Conservation (phyloP, 2,113 vertebrate species). For the Rana temporaria region DNA sequence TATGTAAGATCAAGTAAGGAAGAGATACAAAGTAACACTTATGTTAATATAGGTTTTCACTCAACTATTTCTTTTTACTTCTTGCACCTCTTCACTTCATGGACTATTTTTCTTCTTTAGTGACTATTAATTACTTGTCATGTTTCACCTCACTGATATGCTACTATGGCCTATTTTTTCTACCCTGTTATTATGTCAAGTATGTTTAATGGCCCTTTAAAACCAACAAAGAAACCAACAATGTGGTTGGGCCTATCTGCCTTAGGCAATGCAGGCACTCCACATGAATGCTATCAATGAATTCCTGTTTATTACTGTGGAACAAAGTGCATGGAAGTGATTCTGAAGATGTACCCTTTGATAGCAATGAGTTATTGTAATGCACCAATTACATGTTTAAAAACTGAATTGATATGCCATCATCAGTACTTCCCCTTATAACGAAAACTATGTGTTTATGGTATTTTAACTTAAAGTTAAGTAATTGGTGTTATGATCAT, state of each 20-base stretch:
- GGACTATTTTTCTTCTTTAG: not conserved
- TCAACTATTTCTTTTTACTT: not conserved
- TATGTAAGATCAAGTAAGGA: too few species aligned
- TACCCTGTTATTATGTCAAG: constrained; percentile 35
- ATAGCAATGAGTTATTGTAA: too few species aligned
- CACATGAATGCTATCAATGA: not conserved
- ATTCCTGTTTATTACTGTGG: not conserved
- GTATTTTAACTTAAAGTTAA: too few species aligned
- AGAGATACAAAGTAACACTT: too few species aligned
- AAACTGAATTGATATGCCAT: too few species aligned
- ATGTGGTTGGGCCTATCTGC: not conserved
- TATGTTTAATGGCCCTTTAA: not conserved
- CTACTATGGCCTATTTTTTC: constrained; percentile 4
- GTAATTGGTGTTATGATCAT: too few species aligned
- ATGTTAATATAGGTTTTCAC: too few species aligned
- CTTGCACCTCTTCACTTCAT: not conserved
- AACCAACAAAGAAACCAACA: not conserved
- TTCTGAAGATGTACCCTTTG: too few species aligned
- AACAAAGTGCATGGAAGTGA: too few species aligned
- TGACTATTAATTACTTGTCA: constrained; percentile 31
- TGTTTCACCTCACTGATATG: constrained; percentile 26
- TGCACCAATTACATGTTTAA: too few species aligned
- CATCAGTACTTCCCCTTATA: too few species aligned
- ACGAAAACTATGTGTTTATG: too few species aligned
- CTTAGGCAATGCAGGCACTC: constrained; percentile 7